Conservation (phyloP, 2,797 vertebrate species). For the Diplodus sargus region DNA sequence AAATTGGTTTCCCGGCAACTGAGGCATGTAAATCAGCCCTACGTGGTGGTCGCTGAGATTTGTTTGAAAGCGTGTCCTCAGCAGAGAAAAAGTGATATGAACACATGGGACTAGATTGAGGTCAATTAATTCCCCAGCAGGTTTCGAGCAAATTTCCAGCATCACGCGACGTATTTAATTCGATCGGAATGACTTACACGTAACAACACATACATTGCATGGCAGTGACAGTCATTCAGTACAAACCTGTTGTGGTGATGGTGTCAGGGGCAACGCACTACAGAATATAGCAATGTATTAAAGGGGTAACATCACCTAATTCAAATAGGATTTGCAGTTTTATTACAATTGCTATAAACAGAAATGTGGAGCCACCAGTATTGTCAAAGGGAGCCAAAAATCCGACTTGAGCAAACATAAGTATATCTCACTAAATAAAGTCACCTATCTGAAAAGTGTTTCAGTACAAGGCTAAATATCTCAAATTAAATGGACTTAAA, state of each 20-base stretch:
- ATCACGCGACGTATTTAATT: not conserved
- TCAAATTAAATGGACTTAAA: no score
- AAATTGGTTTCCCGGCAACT: constrained; percentile 49
- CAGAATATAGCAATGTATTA: no score
- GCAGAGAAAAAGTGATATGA: constrained; percentile 2
- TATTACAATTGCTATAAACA: no score
- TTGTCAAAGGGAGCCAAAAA: no score
- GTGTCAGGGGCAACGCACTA: no score
- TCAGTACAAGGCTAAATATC: no score
- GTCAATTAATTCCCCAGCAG: constrained; percentile 1
- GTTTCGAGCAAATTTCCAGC: not conserved
- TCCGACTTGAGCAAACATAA: no score
- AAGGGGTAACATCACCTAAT: no score
- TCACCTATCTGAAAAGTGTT: no score
- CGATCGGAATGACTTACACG: not conserved
- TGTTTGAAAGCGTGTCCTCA: constrained; percentile 22
- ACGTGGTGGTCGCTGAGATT: constrained; percentile 19
- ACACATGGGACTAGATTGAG: constrained; percentile 21
- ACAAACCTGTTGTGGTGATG: not conserved
- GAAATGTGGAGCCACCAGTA: no score
- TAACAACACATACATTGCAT: not conserved
- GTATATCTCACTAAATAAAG: no score
- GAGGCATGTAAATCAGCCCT: constrained; percentile 44
- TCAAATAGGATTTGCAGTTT: not conserved
- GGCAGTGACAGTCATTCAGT: not conserved